Evolutionary conservation across 2,888 invertebrate genomes (phyloP).

Genomic region (Ephialtes manifestator): DNA sequence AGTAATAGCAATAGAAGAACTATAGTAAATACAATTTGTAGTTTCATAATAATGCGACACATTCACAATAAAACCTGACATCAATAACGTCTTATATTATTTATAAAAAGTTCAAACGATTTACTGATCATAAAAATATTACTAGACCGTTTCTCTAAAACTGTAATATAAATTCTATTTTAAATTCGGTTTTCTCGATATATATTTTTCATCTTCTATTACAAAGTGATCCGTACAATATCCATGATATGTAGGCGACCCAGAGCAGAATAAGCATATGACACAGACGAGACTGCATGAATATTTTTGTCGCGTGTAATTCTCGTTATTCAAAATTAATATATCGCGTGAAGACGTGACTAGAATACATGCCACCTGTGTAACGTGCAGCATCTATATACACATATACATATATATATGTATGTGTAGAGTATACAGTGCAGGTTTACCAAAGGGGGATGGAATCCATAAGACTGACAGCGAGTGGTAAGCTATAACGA

Average conservation of each 20-base stretch:
- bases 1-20: not conserved
- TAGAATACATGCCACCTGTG: constrained; percentile 38
- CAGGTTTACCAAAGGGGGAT: not conserved
- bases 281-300: constrained; percentile 51
- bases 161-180: not conserved
- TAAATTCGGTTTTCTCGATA: not conserved
- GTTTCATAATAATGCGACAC: not conserved
- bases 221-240: constrained; percentile 8
- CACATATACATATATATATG: no score
- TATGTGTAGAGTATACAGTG: not conserved
- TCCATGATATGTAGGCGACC: constrained; percentile 11
- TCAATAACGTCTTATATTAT: no score
- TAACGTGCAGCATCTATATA: constrained; percentile 4
- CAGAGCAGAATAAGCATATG: not conserved
- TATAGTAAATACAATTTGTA: no score
- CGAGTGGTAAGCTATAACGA: constrained; percentile 9
- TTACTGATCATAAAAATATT: not conserved
- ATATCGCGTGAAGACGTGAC: constrained; percentile 64
- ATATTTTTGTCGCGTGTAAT: constrained; percentile 71
- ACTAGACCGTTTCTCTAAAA: not conserved
- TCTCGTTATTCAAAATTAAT: constrained; percentile 71
- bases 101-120: not conserved
- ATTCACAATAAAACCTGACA: not conserved
- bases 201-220: not conserved
- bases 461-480: constrained; percentile 29